Evolutionary conservation across 1,140 invertebrate genomes (phyloP).

Genomic region (Reticulitermes speratus): DNA sequence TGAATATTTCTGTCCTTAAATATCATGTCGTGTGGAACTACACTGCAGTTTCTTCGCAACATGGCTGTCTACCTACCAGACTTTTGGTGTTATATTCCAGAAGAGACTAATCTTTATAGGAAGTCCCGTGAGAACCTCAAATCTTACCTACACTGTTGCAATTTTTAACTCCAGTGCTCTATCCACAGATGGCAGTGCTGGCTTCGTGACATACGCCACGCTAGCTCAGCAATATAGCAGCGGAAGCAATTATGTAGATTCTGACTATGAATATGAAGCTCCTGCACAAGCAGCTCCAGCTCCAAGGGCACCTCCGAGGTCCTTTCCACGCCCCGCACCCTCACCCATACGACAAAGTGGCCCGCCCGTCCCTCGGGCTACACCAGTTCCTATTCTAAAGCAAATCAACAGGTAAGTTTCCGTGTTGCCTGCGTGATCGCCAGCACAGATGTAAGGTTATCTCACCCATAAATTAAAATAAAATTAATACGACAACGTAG

Average conservation of each 20-base stretch:
- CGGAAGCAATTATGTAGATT: conserved; percentile 49
- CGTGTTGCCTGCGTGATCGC: not conserved
- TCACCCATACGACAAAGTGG: conserved; percentile 40
- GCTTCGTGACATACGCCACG: conserved; percentile 43
- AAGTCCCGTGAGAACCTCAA: too few relatives aligned
- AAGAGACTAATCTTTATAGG: too few relatives aligned
- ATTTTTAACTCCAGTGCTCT: too few relatives aligned
- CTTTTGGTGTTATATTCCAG: too few relatives aligned
- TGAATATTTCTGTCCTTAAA: too few relatives aligned
- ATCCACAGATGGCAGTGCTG: conserved; percentile 37
- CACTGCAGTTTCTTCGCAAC: too few relatives aligned
- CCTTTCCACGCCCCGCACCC: conserved; percentile 45
- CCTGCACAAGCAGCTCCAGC: conserved; percentile 43
- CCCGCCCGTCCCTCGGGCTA: conserved; percentile 53
- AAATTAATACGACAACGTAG: not conserved
- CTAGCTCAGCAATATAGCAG: conserved; percentile 45
- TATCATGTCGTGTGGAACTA: too few relatives aligned
- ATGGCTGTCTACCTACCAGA: too few relatives aligned
- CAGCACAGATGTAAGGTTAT: too few relatives aligned
- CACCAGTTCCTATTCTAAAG: conserved; percentile 77
- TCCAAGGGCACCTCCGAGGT: conserved; percentile 55
- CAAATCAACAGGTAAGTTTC: conserved; percentile 74
- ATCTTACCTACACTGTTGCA: too few relatives aligned
- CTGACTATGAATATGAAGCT: conserved; percentile 60
- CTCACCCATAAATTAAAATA: not conserved